A percentile compares a stretch with the other conserved stretches of the same genome.
These are phyloP conservation scores for Platichthys flesus DNA, from an alignment of 2,113 vertebrate species.

Conservation along the genomic window DNA sequence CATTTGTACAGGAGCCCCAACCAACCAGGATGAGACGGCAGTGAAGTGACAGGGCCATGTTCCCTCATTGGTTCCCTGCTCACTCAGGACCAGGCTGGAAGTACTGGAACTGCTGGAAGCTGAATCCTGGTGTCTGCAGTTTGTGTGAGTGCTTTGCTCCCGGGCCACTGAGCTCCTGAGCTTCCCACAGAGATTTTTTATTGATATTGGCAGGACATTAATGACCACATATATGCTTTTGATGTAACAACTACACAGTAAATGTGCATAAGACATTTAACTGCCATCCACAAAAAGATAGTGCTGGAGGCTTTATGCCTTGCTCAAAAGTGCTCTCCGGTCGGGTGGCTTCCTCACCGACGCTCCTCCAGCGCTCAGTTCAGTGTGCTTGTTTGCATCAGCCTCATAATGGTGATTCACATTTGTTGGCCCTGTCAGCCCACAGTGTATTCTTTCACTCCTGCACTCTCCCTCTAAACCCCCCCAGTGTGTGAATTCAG, in stretches of 20 bases:
- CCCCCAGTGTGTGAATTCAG: constrained; percentile 24
- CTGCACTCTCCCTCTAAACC: constrained; percentile 6
- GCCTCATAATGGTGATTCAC: constrained; percentile 51
- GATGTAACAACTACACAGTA: neutral
- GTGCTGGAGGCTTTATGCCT: neutral
- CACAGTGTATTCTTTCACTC: constrained; percentile 4
- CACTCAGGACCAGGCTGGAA: neutral
- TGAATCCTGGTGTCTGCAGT: neutral
- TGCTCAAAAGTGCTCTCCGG: constrained; percentile 10
- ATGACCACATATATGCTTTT: neutral
- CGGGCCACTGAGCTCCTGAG: neutral
- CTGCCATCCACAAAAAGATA: constrained; percentile 9
- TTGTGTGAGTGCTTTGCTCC: constrained; percentile 5
- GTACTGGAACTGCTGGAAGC: constrained; percentile 10
- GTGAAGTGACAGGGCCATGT: constrained; percentile 19
- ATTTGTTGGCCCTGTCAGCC: constrained; percentile 46
- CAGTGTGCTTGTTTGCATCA: constrained; percentile 38
- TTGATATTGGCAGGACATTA: neutral
- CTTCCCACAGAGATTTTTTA: constrained; percentile 1
- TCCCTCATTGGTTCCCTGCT: constrained; percentile 12
- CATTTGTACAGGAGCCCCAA: constrained; percentile 2
- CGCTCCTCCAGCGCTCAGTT: constrained; percentile 21
- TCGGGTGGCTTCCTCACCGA: constrained; percentile 5
- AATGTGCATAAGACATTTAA: neutral
- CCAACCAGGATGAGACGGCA: constrained; percentile 7